Evolutionary conservation across 53 echinoderm and acorn worm genomes (phyloP), one percentile per base, ranked within the genome.

Genomic region (Hippasteria phrygiana): DNA sequence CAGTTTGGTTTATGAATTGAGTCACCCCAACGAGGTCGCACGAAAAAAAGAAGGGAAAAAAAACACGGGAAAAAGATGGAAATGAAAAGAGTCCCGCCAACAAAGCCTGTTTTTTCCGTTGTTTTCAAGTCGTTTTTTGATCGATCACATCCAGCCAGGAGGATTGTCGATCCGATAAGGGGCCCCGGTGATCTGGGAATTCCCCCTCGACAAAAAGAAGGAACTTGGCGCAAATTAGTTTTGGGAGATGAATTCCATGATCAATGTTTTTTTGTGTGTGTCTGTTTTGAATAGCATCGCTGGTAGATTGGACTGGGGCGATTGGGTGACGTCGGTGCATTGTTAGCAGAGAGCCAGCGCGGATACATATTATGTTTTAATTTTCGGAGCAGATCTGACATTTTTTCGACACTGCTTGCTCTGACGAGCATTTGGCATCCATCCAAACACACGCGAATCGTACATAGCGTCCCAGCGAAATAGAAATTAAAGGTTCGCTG

Each of bases 1-100:
- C 82, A 64, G 64, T 82, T 82, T 82, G 82, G 64, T 65, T 82
- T 65, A 82, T 82, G 82, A 64, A 82, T 82, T 82, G 82, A 82
- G 82, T 82, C 82, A 82, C 45, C 82, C 65, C 46, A 82, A 82
- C 82, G 66, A 82, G 65, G 64, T 50, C 82, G 67, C 66, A 42
- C 45, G 34, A 45, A 42, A 82, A 82, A 64, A 50, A 27, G 73
- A 39, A 41, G 39, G 16, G 16, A 62, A 40, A 38, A 73, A 39
- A 39, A 39, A 22, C 3, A 6, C 35, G 41, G 43, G 43, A 42
- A 73, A 73, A 73, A 41, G 73, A 73, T 73, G 73, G 42, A 66
- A 73, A 40, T 73, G 24, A 73, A 43, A 73, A n/a, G 40, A 40
- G 40, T 41, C 43, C 43, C 73, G 41, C 43, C 43, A 73, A 73